Conservation (phyloP, 2,113 vertebrate species). For the Dipodomys merriami region DNA sequence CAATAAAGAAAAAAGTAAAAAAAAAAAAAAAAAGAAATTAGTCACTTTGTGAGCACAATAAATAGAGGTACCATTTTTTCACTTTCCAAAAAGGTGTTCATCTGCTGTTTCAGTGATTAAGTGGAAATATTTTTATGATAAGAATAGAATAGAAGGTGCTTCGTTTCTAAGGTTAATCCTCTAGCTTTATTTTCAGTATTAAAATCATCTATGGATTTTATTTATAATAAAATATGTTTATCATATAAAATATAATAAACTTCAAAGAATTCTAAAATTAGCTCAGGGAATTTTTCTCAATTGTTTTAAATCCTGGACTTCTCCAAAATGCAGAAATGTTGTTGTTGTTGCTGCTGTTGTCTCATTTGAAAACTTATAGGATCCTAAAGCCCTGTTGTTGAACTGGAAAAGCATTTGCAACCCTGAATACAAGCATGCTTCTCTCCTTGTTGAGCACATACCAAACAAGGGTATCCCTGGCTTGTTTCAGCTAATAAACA, state of each 20-base stretch:
- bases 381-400: slow-evolving; percentile 39
- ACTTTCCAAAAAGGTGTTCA: not conserved
- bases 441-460: not conserved
- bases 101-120: not conserved
- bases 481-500: slow-evolving; percentile 52
- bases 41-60: not conserved
- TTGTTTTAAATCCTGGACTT: slow-evolving; percentile 24
- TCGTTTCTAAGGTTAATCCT: slow-evolving; percentile 20
- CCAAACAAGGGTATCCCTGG: slow-evolving; percentile 66
- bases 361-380: not conserved
- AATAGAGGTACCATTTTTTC: not conserved
- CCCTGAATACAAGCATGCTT: not conserved
- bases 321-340: slow-evolving; percentile 11
- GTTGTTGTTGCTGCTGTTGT: not conserved
- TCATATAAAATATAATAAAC: too few relatives aligned
- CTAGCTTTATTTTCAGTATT: slow-evolving; percentile 31
- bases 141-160: not conserved
- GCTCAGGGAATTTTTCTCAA: not conserved
- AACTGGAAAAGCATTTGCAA: slow-evolving; percentile 40
- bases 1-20: too few relatives aligned
- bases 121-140: slow-evolving; percentile 23
- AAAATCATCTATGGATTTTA: slow-evolving; percentile 16
- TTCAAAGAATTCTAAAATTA: slow-evolving; percentile 25
- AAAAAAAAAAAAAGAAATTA: not conserved
- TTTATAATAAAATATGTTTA: slow-evolving; percentile 50